Evolutionary conservation across 2,888 invertebrate species (phyloP).

Genomic region (Eugnorisma glareosa): DNA sequence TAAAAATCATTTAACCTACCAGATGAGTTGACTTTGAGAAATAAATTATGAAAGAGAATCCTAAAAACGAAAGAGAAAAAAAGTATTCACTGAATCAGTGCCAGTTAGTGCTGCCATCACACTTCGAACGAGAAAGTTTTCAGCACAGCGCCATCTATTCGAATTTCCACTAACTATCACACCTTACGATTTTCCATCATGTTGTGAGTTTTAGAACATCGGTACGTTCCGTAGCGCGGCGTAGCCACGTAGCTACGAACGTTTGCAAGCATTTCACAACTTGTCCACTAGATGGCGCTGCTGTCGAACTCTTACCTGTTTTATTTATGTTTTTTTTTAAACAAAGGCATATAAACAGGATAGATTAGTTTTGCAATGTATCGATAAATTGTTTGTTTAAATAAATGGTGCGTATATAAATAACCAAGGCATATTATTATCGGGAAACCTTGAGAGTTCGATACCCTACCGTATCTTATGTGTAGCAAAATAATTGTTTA

Average conservation of each 20-base stretch:
- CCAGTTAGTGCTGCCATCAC: constrained; percentile 33
- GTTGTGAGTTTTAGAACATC: neutral
- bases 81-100: neutral
- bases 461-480: constrained; percentile 38
- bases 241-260: constrained; percentile 4
- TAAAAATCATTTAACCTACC: neutral
- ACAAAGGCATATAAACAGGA: too few species aligned
- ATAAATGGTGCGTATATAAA: neutral
- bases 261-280: constrained; percentile 10
- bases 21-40: neutral
- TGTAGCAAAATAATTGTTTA: constrained; percentile 27
- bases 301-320: too few species aligned
- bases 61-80: neutral
- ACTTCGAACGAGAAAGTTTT: neutral
- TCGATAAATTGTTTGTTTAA: neutral
- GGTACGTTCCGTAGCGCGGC: constrained; percentile 23
- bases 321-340: neutral
- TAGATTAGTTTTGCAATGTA: neutral
- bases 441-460: constrained; percentile 45
- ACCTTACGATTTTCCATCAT: constrained; percentile 26
- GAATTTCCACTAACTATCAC: constrained; percentile 27
- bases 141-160: constrained; percentile 67
- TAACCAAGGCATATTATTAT: neutral
- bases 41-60: neutral
- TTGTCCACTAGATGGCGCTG: constrained; percentile 64